These are phyloP conservation scores for Agonopterix alstromeriana DNA, from an alignment of 2,888 invertebrate genomes.

Conservation along the genomic window DNA sequence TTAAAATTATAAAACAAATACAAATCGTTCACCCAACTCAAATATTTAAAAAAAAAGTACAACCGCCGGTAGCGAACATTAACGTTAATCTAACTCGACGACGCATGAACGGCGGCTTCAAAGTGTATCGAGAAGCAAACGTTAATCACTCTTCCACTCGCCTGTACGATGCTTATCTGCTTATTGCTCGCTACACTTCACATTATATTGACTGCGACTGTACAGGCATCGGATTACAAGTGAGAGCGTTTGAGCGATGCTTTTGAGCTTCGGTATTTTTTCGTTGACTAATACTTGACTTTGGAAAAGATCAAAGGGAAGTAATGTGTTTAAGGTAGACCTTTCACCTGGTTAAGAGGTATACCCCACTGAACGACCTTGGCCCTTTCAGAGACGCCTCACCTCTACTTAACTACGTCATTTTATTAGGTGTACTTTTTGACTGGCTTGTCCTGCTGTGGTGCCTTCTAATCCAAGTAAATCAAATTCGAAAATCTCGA, in stretches of 20 bases:
- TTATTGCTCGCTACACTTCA: constrained; percentile 36
- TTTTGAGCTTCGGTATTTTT: too few relatives aligned
- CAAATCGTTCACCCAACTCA: constrained; percentile 5
- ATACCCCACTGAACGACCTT: too few relatives aligned
- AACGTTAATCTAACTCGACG: constrained; percentile 35
- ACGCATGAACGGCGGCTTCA: constrained; percentile 20
- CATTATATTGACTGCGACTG: constrained; percentile 48
- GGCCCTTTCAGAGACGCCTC: too few relatives aligned
- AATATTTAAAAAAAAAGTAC: constrained; percentile 18
- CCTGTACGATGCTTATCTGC: constrained; percentile 57
- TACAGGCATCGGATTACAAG: constrained; percentile 12
- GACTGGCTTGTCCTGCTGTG: too few relatives aligned
- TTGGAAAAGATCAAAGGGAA: not conserved
- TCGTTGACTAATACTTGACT: too few relatives aligned
- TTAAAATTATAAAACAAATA: too few relatives aligned
- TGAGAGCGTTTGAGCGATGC: constrained; percentile 1
- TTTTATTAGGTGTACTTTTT: too few relatives aligned
- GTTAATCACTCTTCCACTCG: constrained; percentile 59
- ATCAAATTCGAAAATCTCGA: too few relatives aligned
- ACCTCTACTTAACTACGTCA: too few relatives aligned
- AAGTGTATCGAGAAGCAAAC: constrained; percentile 18
- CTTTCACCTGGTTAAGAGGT: too few relatives aligned
- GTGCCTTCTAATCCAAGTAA: too few relatives aligned
- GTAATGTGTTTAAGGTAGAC: too few relatives aligned
- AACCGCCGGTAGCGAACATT: constrained; percentile 22